Evolutionary conservation across 2,888 invertebrate genomes (phyloP), one percentile per base, ranked within the genome.

Genomic region (Stenurella melanura): DNA sequence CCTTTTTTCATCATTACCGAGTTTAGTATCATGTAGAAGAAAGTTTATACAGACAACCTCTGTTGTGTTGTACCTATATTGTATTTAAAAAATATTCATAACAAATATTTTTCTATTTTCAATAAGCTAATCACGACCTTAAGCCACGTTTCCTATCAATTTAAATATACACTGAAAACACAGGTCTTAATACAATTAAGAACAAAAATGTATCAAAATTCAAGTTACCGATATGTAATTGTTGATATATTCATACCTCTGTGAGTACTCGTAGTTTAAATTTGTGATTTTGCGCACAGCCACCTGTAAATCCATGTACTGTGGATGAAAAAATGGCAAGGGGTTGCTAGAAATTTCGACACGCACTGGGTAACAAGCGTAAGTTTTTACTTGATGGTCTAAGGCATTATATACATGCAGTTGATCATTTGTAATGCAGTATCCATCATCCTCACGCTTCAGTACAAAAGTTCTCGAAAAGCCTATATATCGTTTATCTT

Each of bases 401-500:
- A 71, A 56, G 1, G 80, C 77, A 34, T 78, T 77, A 57, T 73
- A 79, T n/a, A 80, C 74, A 26, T 76, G 78, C 15, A 79, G 58
- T 42, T 77, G 80, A 38, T 82, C 82, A 60, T 82, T 82, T 18
- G 64, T 61, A 17, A 82, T 82, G 4, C 38, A 12, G 63, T 78
- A 80, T 34, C 64, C 61, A 15, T 74, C 60, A 4, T 68, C 64
- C 5, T 58, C 57, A 19, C 63, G 73, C 18, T 67, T 26, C 50
- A 82, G 70, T 7, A 76, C 66, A 58, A 82, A 82, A 64, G 42
- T 79, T 74, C 82, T 76, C 18, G 69, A 76, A 64, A 82, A 82
- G 3, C 73, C 63, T 17, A 78, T 64, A 2, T 74, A 38, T n/a
- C 74, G 72, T 0, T 26, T 11, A 6, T 58, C 26, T 68, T 77